Evolutionary conservation across 2,888 invertebrate genomes (phyloP), one percentile per base, ranked within the genome.

Genomic region (Rhaphigaster nebulosa): DNA sequence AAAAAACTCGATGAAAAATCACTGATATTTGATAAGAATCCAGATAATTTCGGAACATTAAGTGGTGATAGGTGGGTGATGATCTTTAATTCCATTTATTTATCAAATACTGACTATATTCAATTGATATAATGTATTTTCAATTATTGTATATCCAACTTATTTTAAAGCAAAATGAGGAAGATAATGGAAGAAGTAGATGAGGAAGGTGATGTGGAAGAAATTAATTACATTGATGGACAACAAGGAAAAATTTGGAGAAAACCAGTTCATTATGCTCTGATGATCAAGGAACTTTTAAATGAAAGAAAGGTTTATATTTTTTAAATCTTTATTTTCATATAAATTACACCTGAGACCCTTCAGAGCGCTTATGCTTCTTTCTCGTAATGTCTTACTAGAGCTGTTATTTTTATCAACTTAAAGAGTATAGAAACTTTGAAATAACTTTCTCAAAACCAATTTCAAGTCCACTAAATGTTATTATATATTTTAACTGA

Each of bases 261-360:
- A 29, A 94, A 95, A 8, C 95, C 94, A 0, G 96, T 95, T 92
- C 95, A 96, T 92, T 97, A 97, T 94, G 96, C 96, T 0, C 95
- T 95, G 92, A 93, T 96, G 91, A 97, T 97, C 10, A 97, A 97
- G 93, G 94, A 95, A 38, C 95, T 95, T 92, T 93, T 97, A 13
- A 93, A 94, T 50, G 95, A 95, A 90, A 95, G 96, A 65, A 95
- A 96, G 93, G 94, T 97, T 38, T 87, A 29, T 50, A n/a, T 70
- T 91, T 54, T 89, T 20, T 29, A 56, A 38, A 38, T 41, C 23
- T 23, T n/a, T 12, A 29, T 76, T 38, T 34, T 60, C 38, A 15
- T 34, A 76, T 26, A 52, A 45, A 26, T 10, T 90, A 4, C 23
- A 29, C n/a, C n/a, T n/a, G 34, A 10, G 4, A 90, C 45, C 15